These are phyloP conservation scores for Bothrops jararaca DNA, from an alignment of 2,113 vertebrate species.

Conservation along the genomic window DNA sequence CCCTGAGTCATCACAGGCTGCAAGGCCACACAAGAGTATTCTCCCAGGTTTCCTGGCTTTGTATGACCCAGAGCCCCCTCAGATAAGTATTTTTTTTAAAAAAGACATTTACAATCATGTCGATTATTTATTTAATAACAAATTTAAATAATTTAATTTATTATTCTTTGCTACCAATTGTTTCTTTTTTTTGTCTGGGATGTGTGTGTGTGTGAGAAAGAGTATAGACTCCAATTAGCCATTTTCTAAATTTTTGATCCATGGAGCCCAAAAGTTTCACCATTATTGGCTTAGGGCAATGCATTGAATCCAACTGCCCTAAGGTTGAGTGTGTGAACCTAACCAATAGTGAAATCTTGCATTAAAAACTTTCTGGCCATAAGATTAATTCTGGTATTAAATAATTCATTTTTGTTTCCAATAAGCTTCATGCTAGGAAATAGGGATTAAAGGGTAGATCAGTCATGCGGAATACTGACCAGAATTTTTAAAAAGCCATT, in stretches of 20 bases:
- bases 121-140: not conserved
- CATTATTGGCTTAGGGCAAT: not conserved
- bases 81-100: not conserved
- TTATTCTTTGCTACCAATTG: not conserved
- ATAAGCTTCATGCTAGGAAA: constrained; percentile 44
- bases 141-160: not conserved
- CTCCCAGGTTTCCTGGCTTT: not conserved
- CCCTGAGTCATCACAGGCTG: not conserved
- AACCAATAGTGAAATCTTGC: not conserved
- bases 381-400: constrained; percentile 40
- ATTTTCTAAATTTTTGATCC: not conserved
- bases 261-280: not conserved
- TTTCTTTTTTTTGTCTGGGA: not conserved
- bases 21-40: not conserved
- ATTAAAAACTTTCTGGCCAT: constrained; percentile 28
- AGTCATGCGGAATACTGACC: constrained; percentile 52
- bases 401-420: constrained; percentile 46
- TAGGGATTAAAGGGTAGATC: constrained; percentile 56
- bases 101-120: not conserved
- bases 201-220: not conserved
- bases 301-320: not conserved
- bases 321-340: not conserved
- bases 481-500: constrained; percentile 44
- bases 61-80: not conserved
- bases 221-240: not conserved